Conservation (phyloP, 2,888 invertebrate genomes). For the Drosophila antonietae region DNA sequence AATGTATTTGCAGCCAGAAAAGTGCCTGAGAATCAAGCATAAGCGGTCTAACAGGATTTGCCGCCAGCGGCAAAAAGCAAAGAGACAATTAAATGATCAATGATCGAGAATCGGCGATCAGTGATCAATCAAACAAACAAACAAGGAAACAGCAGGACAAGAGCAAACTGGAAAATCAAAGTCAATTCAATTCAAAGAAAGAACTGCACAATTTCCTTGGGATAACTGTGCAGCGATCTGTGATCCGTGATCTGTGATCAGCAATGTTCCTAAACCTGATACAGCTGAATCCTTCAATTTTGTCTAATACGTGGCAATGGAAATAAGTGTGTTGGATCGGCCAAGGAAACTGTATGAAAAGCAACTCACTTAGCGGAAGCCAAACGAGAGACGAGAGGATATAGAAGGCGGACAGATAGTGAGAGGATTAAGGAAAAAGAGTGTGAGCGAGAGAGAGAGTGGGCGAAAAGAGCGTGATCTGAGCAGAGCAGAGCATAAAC, state of each 20-base stretch:
- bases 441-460: not conserved
- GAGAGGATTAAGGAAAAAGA: not conserved
- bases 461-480: not conserved
- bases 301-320: constrained; percentile 61
- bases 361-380: constrained; percentile 27
- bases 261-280: constrained; percentile 41
- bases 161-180: not conserved
- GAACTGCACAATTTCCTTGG: not conserved
- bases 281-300: constrained; percentile 29
- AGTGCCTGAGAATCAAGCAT: constrained; percentile 54
- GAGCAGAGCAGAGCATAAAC: not conserved
- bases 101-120: constrained; percentile 24
- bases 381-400: constrained; percentile 16
- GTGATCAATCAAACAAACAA: constrained; percentile 16
- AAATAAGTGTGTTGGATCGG: constrained; percentile 56
- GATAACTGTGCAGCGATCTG: constrained; percentile 14
- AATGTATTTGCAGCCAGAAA: constrained; percentile 52
- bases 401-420: constrained; percentile 1
- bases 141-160: not conserved
- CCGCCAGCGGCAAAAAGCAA: not conserved
- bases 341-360: constrained; percentile 50
- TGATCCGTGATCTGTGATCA: constrained; percentile 25
- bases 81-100: constrained; percentile 18
- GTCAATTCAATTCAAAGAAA: constrained; percentile 1
- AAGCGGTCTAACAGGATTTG: constrained; percentile 5